Base-by-base conservation (phyloP, 2,888 invertebrate genomes). In the Synanthedon myopaeformis region DNA sequence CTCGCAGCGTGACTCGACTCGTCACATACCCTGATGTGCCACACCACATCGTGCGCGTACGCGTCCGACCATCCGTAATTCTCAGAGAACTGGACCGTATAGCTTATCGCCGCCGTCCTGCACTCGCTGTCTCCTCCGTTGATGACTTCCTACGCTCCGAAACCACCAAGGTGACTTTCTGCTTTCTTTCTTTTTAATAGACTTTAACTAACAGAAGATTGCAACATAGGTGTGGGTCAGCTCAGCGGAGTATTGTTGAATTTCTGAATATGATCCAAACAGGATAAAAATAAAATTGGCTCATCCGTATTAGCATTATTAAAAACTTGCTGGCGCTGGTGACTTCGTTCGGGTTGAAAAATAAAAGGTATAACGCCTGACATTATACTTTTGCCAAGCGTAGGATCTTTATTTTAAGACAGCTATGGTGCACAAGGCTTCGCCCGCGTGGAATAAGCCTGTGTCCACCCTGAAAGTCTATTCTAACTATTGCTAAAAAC, bases 81-180 rank as follows among this genome's bases (percentile, higher is more conserved):
- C 88, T 91, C 67, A 89, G 90, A 58, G 92, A 92, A 74, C 89
- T 91, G 67, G 91, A 92, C 76, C 89, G 92, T 74, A 93, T 93
- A 76, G 88, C 90, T 64, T 89, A 91, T 77, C 90, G 90, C 74
- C 81, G 89, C 59, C 89, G 93, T 59, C 91, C 92, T 41, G 77
- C 80, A 54, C 69, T 84, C 53, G 89, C 90, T 58, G 88, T 91
- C 66, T 91, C 91, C 57, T 91, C 93, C 65, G 89, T 92, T 62
- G 93, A 93, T 66, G 92, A 93, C 74, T 95, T 92, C 86, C 92
- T 93, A 82, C 92, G 93, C 85, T 93, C 94, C 63, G 92, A 91
- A 72, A 87, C 91, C 65, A 90, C 91, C 66, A 91, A 91, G 91
- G 94, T 94, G 87, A 89, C 89, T 41, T 35, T 11, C 13, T 12